Evolutionary conservation across 2,113 vertebrate genomes (phyloP).

Genomic region (Platysteira castanea): DNA sequence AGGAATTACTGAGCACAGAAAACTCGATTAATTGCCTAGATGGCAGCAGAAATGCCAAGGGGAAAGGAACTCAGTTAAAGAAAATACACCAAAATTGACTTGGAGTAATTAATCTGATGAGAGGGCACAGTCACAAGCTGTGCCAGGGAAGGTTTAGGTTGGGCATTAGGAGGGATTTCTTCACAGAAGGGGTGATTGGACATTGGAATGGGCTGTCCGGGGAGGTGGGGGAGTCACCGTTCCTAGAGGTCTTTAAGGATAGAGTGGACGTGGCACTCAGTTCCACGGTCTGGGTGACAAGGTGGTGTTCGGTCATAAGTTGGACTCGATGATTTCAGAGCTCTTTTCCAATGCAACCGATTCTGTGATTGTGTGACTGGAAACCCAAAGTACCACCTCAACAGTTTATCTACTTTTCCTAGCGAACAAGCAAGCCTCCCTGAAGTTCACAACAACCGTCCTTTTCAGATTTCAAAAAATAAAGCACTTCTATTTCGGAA

Average conservation of each 20-base stretch:
- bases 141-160: neutral
- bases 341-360: neutral
- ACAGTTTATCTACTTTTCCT: neutral
- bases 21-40: neutral
- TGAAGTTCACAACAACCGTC: neutral
- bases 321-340: neutral
- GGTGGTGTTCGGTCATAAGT: accelerated
- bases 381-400: neutral
- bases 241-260: neutral
- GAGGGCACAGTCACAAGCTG: neutral
- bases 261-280: neutral
- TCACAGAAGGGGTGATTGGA: neutral
- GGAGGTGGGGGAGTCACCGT: neutral
- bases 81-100: neutral
- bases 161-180: neutral
- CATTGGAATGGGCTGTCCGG: neutral
- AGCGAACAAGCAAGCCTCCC: neutral
- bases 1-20: neutral
- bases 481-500: neutral
- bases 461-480: neutral
- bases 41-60: neutral
- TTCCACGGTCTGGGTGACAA: neutral
- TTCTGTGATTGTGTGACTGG: neutral
- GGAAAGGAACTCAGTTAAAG: neutral
- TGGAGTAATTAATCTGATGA: neutral